phyloP scores from a whole-genome alignment of 2,888 invertebrate genomes.

The Selenia dentaria region DNA sequence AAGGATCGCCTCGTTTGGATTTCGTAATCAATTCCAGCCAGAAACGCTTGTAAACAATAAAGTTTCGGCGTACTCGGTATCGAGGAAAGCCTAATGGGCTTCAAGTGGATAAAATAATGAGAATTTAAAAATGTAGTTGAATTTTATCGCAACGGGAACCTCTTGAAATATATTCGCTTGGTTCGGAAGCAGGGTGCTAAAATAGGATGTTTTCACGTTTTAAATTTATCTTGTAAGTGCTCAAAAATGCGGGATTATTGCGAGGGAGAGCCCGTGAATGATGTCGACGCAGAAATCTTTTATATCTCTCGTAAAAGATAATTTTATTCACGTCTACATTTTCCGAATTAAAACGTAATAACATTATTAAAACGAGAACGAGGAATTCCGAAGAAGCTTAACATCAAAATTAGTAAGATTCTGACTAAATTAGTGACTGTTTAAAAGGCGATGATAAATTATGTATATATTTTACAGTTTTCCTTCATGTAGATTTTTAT shows the following conservation, averaged over 20 bases:
- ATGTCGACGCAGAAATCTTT: neutral
- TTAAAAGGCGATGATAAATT: too few species aligned
- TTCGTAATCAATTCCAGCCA: slow-evolving; percentile 50
- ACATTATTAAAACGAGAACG: too few species aligned
- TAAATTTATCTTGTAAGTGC: slow-evolving; percentile 11
- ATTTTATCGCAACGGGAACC: slow-evolving; percentile 28
- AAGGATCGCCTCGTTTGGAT: slow-evolving; percentile 40
- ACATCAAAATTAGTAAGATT: too few species aligned
- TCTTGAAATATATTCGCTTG: slow-evolving; percentile 33
- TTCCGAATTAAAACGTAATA: too few species aligned
- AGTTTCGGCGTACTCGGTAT: slow-evolving; percentile 28
- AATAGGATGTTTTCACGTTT: slow-evolving; percentile 6
- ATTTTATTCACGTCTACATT: neutral
- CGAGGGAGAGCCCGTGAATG: slow-evolving; percentile 2
- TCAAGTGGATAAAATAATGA: slow-evolving; percentile 48
- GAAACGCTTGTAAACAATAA: slow-evolving; percentile 43
- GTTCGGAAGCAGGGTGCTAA: slow-evolving; percentile 1
- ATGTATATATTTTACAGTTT: too few species aligned
- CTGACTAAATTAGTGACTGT: too few species aligned
- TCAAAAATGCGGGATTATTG: slow-evolving; percentile 14
- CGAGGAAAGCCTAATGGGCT: slow-evolving; percentile 39
- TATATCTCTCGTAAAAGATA: neutral
- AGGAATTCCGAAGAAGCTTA: too few species aligned
- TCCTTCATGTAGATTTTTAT: too few species aligned
- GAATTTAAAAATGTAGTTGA: slow-evolving; percentile 54